These are phyloP conservation scores for Temnothorax curvispinosus DNA, from an alignment of 1,140 invertebrate species.

Conservation along the genomic window DNA sequence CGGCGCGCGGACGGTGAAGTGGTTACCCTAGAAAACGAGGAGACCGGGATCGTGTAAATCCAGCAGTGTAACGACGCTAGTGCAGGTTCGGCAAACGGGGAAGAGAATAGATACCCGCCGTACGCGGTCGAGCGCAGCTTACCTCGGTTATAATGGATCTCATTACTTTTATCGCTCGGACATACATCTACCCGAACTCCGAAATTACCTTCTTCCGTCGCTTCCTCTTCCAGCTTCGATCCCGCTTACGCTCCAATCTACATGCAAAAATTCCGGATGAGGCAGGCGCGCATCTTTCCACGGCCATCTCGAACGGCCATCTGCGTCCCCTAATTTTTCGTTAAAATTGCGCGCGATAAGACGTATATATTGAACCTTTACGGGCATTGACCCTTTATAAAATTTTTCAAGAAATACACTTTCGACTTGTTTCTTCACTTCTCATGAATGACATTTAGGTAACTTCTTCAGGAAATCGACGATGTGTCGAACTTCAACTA, in stretches of 20 bases:
- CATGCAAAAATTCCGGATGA: slow-evolving; percentile 80
- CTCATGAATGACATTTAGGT: background rate
- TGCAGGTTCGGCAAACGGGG: slow-evolving; percentile 29
- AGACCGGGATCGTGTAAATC: slow-evolving; percentile 32
- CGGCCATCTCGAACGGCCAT: slow-evolving; percentile 37
- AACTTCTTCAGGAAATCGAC: background rate
- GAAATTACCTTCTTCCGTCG: slow-evolving; percentile 78
- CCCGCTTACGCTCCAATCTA: slow-evolving; percentile 76
- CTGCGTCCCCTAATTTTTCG: slow-evolving; percentile 62
- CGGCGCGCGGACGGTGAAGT: background rate
- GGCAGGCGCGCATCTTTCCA: background rate
- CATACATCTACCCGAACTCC: slow-evolving; percentile 81
- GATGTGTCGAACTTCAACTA: background rate
- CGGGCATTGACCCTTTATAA: background rate
- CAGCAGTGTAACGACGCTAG: slow-evolving; percentile 13
- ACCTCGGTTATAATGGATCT: slow-evolving; percentile 84
- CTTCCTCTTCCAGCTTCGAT: slow-evolving; percentile 63
- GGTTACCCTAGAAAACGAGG: slow-evolving; percentile 5
- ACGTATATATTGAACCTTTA: slow-evolving; percentile 58
- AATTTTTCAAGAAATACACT: background rate
- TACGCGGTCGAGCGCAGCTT: slow-evolving; percentile 75
- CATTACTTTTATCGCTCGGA: slow-evolving; percentile 85
- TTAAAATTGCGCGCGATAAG: slow-evolving; percentile 62
- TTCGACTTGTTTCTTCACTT: background rate
- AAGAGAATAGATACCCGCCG: slow-evolving; percentile 67